Conservation (phyloP, 2,888 invertebrate species). For the Thereva unica region DNA sequence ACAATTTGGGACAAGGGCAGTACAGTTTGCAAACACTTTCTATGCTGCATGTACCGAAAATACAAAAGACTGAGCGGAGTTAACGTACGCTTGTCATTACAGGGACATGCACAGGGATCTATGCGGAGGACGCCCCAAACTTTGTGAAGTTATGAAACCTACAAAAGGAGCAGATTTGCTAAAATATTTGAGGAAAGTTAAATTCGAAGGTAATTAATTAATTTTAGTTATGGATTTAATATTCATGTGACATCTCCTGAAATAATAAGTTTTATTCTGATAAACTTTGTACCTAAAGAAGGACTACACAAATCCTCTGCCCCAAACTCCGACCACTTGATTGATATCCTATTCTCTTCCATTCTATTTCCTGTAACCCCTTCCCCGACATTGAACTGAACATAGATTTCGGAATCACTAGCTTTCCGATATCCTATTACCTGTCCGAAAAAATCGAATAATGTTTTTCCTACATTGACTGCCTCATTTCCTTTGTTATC, state of each 20-base stretch:
- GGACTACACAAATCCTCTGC: too few relatives aligned
- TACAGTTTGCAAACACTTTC: too few relatives aligned
- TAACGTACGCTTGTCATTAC: slow-evolving; percentile 42
- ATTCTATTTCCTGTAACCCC: too few relatives aligned
- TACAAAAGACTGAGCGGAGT: neutral
- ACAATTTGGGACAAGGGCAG: neutral
- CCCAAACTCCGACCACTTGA: too few relatives aligned
- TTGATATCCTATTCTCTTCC: too few relatives aligned
- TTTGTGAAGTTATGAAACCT: slow-evolving; percentile 89
- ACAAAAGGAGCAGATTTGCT: slow-evolving; percentile 85
- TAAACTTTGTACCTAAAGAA: too few relatives aligned
- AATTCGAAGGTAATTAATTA: slow-evolving; percentile 76
- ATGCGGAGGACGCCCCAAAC: slow-evolving; percentile 73
- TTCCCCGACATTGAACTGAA: too few relatives aligned
- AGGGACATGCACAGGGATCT: slow-evolving; percentile 86
- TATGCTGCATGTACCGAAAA: too few relatives aligned
- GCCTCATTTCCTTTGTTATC: slow-evolving; percentile 14
- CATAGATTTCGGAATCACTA: too few relatives aligned
- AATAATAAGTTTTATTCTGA: too few relatives aligned
- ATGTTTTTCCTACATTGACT: slow-evolving; percentile 11
- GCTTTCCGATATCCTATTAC: slow-evolving; percentile 6
- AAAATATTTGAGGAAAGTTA: slow-evolving; percentile 80
- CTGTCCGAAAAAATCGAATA: slow-evolving; percentile 2
- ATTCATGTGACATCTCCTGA: too few relatives aligned
- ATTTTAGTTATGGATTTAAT: too few relatives aligned